Evolutionary conservation across 2,797 vertebrate genomes (phyloP), one percentile per base, ranked within the genome.

Genomic region (Gallinago nigripennis): DNA sequence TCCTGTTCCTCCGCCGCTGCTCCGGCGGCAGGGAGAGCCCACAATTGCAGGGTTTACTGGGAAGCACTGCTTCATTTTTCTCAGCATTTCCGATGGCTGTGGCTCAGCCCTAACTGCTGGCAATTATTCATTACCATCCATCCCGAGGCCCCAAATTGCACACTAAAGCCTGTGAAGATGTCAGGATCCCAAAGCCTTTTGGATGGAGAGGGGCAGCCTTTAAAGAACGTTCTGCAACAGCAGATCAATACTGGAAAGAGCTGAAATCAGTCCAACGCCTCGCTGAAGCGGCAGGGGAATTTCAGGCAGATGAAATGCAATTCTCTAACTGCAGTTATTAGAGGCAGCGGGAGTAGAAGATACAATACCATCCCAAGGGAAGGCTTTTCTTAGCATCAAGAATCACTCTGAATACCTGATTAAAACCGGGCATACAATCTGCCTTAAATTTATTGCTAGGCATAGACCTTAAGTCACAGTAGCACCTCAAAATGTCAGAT

Each of bases 361-460:
- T 79, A 68, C 68, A 80, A 56, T 56, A 21, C 48, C 68, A 87
- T 87, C 93, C 93, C 90, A 71, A 84, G 83, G 86, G 95, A 95
- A 85, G 37, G 86, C 68, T 96, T 95, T 95, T 95, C 94, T 95
- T 96, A 92, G 88, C 79, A 88, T 87, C 92, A 77, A 77, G 90
- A 88, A 77, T 92, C 60, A 57, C 57, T 95, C 2, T 63, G n/a
- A 68, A 82, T 25, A n/a, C 92, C 35, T 64, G 64, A 53, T 93
- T 87, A 56, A 93, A 95, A 82, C 35, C 89, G 86, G 28, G 43
- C 33, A 28, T 18, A 21, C 71, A 72, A 57, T 8, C 43, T 31
- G 64, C 81, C 56, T 87, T 16, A 50, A 70, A 87, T 88, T 46
- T 27, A 72, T 37, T 12, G 48, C 90, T 60, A n/a, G 88, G 77